phyloP scores from a whole-genome alignment of 1,140 invertebrate species.

The Tribolium madens region DNA sequence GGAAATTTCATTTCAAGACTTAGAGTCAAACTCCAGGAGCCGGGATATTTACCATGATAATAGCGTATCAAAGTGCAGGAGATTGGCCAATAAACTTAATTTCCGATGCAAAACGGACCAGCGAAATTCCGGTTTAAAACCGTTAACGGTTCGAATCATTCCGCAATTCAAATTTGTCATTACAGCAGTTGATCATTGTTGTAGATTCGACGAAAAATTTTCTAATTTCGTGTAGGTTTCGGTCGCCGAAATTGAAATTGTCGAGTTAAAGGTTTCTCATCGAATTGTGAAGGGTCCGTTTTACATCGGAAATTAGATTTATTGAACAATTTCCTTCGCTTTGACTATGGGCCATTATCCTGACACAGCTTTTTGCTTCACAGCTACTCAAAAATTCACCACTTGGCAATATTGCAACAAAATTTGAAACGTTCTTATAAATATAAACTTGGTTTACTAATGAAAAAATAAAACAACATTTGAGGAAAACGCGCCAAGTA shows the following conservation, averaged over 20 bases:
- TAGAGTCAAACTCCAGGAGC: constrained; percentile 26
- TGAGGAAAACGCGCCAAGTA: neutral
- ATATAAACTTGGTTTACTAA: neutral
- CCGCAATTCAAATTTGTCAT: constrained; percentile 25
- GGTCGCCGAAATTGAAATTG: constrained; percentile 15
- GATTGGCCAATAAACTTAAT: constrained; percentile 49
- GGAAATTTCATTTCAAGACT: constrained; percentile 10
- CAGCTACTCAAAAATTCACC: neutral
- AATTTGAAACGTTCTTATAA: neutral
- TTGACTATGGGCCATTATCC: constrained; percentile 42
- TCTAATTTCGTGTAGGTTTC: neutral
- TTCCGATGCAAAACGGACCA: constrained; percentile 49
- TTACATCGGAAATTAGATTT: constrained; percentile 49
- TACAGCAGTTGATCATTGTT: neutral
- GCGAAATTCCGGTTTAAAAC: constrained; percentile 11
- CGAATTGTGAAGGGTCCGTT: constrained; percentile 37
- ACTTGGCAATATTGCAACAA: neutral
- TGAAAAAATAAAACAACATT: neutral
- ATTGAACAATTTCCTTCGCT: constrained; percentile 47
- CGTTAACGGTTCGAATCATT: constrained; percentile 21
- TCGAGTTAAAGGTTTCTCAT: constrained; percentile 3
- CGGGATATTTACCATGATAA: constrained; percentile 31
- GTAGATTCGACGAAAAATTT: neutral
- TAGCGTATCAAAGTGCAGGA: constrained; percentile 47
- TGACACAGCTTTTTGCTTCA: neutral